These are phyloP conservation scores for Jacana jacana DNA, from an alignment of 2,113 vertebrate species.

Conservation along the genomic window DNA sequence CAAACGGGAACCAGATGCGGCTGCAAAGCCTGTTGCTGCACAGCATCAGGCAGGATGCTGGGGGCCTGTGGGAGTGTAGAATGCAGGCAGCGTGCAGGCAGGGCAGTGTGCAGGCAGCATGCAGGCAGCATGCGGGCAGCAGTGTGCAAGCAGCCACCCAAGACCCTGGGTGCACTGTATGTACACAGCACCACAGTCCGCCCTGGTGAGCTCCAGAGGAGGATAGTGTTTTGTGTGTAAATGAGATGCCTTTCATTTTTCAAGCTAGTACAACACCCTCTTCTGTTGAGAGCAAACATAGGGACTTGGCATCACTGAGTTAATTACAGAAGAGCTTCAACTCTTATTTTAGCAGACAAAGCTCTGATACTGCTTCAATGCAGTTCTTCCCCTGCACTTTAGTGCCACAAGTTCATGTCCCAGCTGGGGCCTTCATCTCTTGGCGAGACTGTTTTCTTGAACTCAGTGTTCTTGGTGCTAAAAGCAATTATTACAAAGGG, in stretches of 20 bases:
- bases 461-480: neutral
- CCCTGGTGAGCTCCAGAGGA: neutral
- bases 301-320: constrained; percentile 4
- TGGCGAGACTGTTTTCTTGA: neutral
- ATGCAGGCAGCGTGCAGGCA: neutral
- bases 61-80: neutral
- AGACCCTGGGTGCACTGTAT: neutral
- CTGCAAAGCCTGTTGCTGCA: neutral
- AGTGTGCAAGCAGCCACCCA: neutral
- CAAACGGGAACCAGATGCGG: neutral
- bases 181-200: neutral
- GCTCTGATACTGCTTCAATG: neutral
- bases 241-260: constrained; percentile 50
- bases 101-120: neutral
- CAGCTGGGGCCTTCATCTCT: neutral
- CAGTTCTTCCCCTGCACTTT: neutral
- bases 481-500: neutral
- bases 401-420: neutral
- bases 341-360: neutral
- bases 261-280: neutral
- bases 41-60: neutral
- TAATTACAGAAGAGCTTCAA: constrained; percentile 25
- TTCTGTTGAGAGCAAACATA: constrained; percentile 39
- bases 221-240: constrained; percentile 22
- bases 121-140: neutral